phyloP scores from a whole-genome alignment of 2,797 vertebrate species.

The Caiman crocodilus region DNA sequence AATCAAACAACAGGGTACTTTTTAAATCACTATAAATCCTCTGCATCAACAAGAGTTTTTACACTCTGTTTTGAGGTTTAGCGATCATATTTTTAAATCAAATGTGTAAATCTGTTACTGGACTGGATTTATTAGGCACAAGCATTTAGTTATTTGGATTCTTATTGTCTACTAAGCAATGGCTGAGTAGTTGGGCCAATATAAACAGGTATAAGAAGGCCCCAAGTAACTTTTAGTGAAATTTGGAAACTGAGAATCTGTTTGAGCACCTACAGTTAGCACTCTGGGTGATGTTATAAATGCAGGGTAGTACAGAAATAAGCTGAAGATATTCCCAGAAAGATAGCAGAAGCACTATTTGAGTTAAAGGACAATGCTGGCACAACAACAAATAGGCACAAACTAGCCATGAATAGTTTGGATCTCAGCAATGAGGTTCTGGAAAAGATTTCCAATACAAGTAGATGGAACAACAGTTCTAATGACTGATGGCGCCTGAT shows the following conservation, averaged over 20 bases:
- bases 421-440: too few species aligned
- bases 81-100: too few species aligned
- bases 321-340: neutral
- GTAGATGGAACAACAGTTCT: too few species aligned
- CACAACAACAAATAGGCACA: too few species aligned
- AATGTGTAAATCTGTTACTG: neutral
- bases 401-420: too few species aligned
- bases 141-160: neutral
- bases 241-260: neutral
- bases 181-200: neutral
- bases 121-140: neutral
- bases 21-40: neutral
- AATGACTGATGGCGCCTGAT: too few species aligned
- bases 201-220: neutral
- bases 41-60: neutral
- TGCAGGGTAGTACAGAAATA: neutral
- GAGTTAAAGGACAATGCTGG: too few species aligned
- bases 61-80: too few species aligned
- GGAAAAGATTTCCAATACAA: too few species aligned
- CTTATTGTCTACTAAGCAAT: neutral
- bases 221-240: neutral
- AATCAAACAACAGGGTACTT: neutral
- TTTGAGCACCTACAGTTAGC: neutral
- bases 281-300: neutral
- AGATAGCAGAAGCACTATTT: too few species aligned